phyloP scores from a whole-genome alignment of 2,888 invertebrate genomes.

The Heliconius sara region DNA sequence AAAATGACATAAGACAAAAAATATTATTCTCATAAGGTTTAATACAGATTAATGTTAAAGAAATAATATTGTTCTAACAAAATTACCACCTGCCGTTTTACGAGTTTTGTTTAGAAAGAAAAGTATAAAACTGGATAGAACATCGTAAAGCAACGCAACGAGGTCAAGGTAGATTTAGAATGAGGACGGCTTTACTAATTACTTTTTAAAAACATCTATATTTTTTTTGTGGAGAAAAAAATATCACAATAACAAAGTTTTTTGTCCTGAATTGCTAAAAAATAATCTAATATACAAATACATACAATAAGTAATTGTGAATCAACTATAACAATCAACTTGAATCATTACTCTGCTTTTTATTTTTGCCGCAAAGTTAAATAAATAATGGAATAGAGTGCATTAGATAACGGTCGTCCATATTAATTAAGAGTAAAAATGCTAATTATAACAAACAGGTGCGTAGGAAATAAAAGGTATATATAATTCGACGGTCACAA shows the following conservation, averaged over 20 bases:
- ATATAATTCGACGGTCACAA: not conserved
- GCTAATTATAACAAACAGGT: slow-evolving; percentile 38
- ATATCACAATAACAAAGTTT: not conserved
- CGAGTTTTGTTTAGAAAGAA: slow-evolving; percentile 65
- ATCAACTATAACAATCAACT: not conserved
- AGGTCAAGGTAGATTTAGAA: slow-evolving; percentile 80
- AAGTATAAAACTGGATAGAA: slow-evolving; percentile 69
- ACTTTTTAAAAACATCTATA: slow-evolving; percentile 53
- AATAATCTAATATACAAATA: slow-evolving; percentile 8
- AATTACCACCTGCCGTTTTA: slow-evolving; percentile 63
- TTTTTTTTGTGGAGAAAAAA: not conserved
- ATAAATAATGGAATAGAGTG: slow-evolving; percentile 41
- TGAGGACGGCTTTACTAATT: slow-evolving; percentile 76
- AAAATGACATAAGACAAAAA: slow-evolving; percentile 15
- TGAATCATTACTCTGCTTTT: not conserved
- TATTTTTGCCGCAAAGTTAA: slow-evolving; percentile 23
- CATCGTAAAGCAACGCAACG: slow-evolving; percentile 72
- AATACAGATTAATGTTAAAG: slow-evolving; percentile 46
- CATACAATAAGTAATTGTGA: not conserved
- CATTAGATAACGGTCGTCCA: slow-evolving; percentile 29
- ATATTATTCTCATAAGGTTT: slow-evolving; percentile 32
- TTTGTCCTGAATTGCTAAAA: not conserved
- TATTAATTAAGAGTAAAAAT: slow-evolving; percentile 32
- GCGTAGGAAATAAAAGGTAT: slow-evolving; percentile 3
- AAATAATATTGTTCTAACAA: slow-evolving; percentile 55